These are phyloP conservation scores for Toxotes jaculatrix DNA, from an alignment of 2,113 vertebrate genomes.

Conservation along the genomic window DNA sequence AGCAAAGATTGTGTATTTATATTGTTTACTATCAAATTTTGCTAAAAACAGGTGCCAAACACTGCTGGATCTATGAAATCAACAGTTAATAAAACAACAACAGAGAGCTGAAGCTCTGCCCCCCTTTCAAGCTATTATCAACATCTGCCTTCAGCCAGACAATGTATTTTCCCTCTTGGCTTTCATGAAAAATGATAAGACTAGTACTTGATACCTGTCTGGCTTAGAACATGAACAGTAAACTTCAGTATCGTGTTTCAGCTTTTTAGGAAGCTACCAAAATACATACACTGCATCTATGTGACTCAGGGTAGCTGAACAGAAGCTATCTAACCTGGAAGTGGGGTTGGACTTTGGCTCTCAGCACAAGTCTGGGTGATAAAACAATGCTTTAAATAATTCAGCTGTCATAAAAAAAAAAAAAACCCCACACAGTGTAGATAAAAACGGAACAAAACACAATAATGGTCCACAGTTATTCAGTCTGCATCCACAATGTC, in stretches of 20 bases:
- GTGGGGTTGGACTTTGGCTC: not conserved
- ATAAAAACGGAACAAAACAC: slow-evolving; percentile 29
- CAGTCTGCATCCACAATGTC: slow-evolving; percentile 18
- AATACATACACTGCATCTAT: not conserved
- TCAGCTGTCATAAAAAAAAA: slow-evolving; percentile 24
- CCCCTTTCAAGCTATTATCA: not conserved
- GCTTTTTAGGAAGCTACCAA: not conserved
- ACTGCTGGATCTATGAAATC: not conserved
- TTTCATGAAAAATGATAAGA: not conserved
- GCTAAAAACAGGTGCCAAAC: not conserved
- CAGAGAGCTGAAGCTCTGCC: not conserved
- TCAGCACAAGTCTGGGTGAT: not conserved
- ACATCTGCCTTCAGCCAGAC: not conserved
- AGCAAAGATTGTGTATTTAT: not conserved
- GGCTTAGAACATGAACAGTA: not conserved
- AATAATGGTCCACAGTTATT: slow-evolving; percentile 14
- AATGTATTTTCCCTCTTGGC: slow-evolving; percentile 22
- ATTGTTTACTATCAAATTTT: slow-evolving; percentile 37
- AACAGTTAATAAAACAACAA: slow-evolving; percentile 7
- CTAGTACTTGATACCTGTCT: slow-evolving; percentile 1
- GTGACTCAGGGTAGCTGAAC: not conserved
- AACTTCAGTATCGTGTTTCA: not conserved
- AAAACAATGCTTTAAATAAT: slow-evolving; percentile 55
- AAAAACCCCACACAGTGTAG: not conserved
- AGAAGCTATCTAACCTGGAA: not conserved